A percentile compares a stretch with the other conserved stretches of the same genome.
phyloP scores from a whole-genome alignment of 2,797 vertebrate genomes.

The Arvicola amphibius region DNA sequence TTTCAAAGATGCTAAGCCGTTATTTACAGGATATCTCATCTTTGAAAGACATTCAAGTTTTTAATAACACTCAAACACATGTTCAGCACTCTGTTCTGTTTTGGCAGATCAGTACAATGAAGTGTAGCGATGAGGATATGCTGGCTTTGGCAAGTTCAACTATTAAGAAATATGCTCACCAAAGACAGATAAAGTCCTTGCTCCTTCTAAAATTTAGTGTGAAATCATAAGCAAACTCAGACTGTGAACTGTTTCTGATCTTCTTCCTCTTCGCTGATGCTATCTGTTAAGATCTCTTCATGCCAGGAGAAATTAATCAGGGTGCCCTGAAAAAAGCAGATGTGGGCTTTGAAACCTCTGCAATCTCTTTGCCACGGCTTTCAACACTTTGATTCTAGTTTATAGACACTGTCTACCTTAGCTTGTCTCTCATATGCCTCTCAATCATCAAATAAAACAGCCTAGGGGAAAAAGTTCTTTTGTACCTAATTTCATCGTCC shows the following conservation, averaged over 20 bases:
- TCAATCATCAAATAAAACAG: conserved; percentile 59
- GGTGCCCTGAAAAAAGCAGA: conserved; percentile 25
- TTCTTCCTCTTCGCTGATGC: background rate
- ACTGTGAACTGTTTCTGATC: conserved; percentile 9
- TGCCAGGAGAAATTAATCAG: conserved; percentile 24
- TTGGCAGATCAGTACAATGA: conserved; percentile 3
- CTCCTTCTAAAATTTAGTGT: conserved; percentile 46
- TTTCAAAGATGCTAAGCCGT: background rate
- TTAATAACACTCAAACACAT: background rate
- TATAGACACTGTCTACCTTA: conserved; percentile 1
- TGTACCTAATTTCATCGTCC: conserved; percentile 43
- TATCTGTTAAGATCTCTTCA: conserved; percentile 44
- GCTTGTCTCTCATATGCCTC: conserved; percentile 50
- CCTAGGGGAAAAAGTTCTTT: background rate
- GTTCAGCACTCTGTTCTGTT: conserved; percentile 34
- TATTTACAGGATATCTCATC: background rate
- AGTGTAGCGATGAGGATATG: conserved; percentile 13
- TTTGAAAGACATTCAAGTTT: conserved; percentile 46
- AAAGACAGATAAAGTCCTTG: conserved; percentile 25
- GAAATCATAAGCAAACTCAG: conserved; percentile 37
- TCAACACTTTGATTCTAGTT: conserved; percentile 20
- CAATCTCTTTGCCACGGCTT: conserved; percentile 17
- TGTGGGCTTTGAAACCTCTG: conserved; percentile 39
- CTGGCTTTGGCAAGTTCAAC: conserved; percentile 56
- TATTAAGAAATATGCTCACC: background rate